Evolutionary conservation across 2,797 vertebrate species (phyloP).

Genomic region (Acropternis orthonyx): DNA sequence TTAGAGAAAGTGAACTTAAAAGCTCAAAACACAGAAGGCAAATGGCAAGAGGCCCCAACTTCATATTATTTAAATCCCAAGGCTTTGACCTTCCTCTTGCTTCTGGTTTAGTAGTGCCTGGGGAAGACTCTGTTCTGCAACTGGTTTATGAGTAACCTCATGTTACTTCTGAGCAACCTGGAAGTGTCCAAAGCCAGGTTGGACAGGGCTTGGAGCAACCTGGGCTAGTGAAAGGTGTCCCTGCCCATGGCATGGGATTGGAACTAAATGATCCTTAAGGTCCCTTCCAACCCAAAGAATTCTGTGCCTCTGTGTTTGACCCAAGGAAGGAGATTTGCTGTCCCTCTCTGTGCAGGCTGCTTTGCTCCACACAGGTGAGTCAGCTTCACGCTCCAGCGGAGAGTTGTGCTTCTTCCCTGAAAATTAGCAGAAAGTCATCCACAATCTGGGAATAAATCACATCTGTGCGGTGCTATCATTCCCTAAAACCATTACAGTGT

Average conservation of each 20-base stretch:
- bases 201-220: accelerated
- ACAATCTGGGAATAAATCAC: background rate
- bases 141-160: background rate
- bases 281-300: background rate
- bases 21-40: background rate
- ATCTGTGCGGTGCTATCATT: background rate
- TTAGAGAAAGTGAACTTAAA: background rate
- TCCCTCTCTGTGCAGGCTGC: background rate
- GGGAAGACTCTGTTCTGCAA: background rate
- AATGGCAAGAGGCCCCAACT: background rate
- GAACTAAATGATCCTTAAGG: background rate
- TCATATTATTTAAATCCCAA: background rate
- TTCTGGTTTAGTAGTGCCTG: background rate
- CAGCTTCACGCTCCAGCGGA: background rate
- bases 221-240: background rate
- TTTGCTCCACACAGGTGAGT: background rate
- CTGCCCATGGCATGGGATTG: background rate
- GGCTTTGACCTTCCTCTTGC: background rate
- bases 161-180: background rate
- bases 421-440: background rate
- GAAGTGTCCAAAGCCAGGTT: background rate
- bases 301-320: background rate
- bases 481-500: background rate
- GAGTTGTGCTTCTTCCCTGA: background rate
- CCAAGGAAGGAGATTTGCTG: background rate